Conservation (phyloP, 2,113 vertebrate species). For the Crotalus helleri region DNA sequence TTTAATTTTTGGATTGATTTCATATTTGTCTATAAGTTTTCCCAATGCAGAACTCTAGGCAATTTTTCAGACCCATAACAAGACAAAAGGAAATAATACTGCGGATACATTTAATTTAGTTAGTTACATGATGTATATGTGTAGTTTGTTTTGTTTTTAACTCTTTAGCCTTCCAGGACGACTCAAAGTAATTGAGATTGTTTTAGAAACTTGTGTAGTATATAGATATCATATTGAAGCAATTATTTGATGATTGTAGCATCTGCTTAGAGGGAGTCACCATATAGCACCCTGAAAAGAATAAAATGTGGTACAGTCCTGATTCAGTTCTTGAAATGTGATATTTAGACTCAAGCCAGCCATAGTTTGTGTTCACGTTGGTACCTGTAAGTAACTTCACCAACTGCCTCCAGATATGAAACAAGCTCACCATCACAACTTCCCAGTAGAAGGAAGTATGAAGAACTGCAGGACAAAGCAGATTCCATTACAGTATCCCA, state of each 20-base stretch:
- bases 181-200: neutral
- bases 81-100: neutral
- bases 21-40: constrained; percentile 25
- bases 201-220: neutral
- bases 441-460: neutral
- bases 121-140: neutral
- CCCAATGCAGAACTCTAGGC: neutral
- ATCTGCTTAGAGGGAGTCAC: neutral
- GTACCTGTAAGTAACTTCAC: neutral
- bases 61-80: constrained; percentile 1
- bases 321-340: neutral
- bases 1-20: constrained; percentile 30
- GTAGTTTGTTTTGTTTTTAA: neutral
- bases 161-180: neutral
- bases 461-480: neutral
- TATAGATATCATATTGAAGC: neutral
- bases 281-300: neutral
- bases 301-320: neutral
- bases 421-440: neutral
- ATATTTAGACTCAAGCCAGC: neutral
- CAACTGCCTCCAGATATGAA: neutral
- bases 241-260: neutral
- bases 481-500: neutral
- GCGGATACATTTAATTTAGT: neutral
- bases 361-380: neutral